phyloP scores from a whole-genome alignment of 1,140 invertebrate species.

The Eumeta japonica region DNA sequence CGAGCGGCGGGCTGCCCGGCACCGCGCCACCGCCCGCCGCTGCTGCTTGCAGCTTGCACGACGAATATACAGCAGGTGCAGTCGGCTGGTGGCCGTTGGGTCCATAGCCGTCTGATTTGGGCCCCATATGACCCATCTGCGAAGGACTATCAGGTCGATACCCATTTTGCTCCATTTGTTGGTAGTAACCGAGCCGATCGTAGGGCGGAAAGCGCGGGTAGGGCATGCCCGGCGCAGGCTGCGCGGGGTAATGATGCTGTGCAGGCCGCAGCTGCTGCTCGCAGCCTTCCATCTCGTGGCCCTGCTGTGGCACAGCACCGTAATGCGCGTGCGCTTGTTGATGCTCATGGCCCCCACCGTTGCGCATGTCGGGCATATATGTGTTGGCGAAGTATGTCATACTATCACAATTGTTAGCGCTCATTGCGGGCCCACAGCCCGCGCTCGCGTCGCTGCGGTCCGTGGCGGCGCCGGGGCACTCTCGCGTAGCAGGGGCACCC shows the following conservation, averaged over 20 bases:
- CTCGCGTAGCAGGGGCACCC: slow-evolving; percentile 47
- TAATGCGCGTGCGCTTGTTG: slow-evolving; percentile 77
- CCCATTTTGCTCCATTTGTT: slow-evolving; percentile 73
- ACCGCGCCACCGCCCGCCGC: slow-evolving; percentile 70
- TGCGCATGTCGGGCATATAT: slow-evolving; percentile 87
- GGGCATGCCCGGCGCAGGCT: slow-evolving; percentile 74
- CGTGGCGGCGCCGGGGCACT: slow-evolving; percentile 48
- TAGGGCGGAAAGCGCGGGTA: slow-evolving; percentile 92
- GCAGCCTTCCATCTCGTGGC: slow-evolving; percentile 69
- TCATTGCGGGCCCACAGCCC: slow-evolving; percentile 60
- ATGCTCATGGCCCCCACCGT: slow-evolving; percentile 72
- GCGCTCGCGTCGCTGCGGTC: slow-evolving; percentile 54
- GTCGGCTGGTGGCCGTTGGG: slow-evolving; percentile 72
- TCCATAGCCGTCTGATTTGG: slow-evolving; percentile 56
- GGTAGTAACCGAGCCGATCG: slow-evolving; percentile 82
- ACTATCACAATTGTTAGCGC: slow-evolving; percentile 72
- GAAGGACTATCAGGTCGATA: slow-evolving; percentile 78
- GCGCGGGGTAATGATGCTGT: slow-evolving; percentile 75
- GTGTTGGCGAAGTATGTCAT: slow-evolving; percentile 94
- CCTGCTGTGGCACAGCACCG: slow-evolving; percentile 70
- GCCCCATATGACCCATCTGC: slow-evolving; percentile 70
- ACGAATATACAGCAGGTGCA: slow-evolving; percentile 80
- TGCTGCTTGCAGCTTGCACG: slow-evolving; percentile 83
- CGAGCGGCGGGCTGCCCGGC: slow-evolving; percentile 68
- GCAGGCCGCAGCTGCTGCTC: slow-evolving; percentile 72